phyloP scores from a whole-genome alignment of 2,113 vertebrate species.

The Pycnonotus jocosus region DNA sequence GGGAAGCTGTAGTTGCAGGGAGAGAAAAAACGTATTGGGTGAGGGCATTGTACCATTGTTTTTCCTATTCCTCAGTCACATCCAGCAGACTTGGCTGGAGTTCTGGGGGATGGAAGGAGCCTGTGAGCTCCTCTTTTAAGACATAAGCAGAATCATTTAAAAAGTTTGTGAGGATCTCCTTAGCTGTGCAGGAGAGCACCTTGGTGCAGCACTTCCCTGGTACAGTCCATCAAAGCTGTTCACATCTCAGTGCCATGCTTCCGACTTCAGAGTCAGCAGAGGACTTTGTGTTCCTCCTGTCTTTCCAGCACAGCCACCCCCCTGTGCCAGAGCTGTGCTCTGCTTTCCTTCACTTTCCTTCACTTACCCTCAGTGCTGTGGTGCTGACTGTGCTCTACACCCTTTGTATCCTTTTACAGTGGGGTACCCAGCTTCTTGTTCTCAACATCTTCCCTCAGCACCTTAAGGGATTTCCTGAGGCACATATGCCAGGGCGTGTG shows the following conservation, averaged over 20 bases:
- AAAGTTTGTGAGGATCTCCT: neutral
- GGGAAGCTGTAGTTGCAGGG: neutral
- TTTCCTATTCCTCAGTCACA: neutral
- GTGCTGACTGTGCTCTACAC: neutral
- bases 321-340: neutral
- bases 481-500: neutral
- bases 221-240: neutral
- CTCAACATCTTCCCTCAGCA: neutral
- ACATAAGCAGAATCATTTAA: neutral
- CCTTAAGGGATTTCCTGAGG: neutral
- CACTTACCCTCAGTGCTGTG: fast-evolving
- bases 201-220: neutral
- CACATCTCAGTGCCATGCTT: neutral
- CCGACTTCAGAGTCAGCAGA: neutral
- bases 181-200: neutral
- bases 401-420: neutral
- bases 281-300: neutral
- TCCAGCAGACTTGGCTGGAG: neutral
- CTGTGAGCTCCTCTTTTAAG: neutral
- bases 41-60: neutral
- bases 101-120: neutral
- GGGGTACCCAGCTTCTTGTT: neutral
- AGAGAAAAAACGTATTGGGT: neutral
- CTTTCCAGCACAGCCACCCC: neutral
- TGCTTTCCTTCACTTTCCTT: neutral